phyloP scores from a whole-genome alignment of 2,888 invertebrate species.

The Synanthedon tipuliformis region DNA sequence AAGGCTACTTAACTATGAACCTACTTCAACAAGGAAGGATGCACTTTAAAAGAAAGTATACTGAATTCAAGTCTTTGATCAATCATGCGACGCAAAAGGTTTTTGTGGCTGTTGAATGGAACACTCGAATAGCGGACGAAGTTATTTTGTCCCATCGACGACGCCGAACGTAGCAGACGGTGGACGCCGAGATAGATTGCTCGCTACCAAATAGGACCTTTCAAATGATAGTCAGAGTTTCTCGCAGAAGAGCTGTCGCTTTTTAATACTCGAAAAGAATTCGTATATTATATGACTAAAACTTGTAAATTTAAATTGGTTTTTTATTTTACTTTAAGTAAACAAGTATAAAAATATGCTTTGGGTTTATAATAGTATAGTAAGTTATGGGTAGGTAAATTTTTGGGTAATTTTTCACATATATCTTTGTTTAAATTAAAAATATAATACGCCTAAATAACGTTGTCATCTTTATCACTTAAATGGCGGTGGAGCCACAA shows the following conservation, averaged over 20 bases:
- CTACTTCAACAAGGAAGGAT: constrained; percentile 10
- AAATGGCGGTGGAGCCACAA: too few species aligned
- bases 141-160: constrained; percentile 50
- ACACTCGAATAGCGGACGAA: constrained; percentile 35
- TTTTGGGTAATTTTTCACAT: too few species aligned
- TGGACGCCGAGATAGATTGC: constrained; percentile 48
- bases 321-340: too few species aligned
- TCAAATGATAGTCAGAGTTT: constrained; percentile 30
- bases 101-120: constrained; percentile 56
- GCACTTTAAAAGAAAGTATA: constrained; percentile 43
- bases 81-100: constrained; percentile 59
- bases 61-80: constrained; percentile 56
- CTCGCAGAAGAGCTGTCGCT: neutral
- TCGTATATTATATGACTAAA: too few species aligned
- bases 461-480: too few species aligned
- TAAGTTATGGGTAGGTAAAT: too few species aligned
- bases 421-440: too few species aligned
- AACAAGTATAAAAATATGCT: too few species aligned
- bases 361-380: too few species aligned
- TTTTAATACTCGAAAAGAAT: too few species aligned
- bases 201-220: constrained; percentile 37
- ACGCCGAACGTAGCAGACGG: constrained; percentile 31
- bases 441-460: too few species aligned
- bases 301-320: too few species aligned
- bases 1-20: neutral